phyloP scores from a whole-genome alignment of 2,888 invertebrate genomes.

The Tolmerus cingulatus region DNA sequence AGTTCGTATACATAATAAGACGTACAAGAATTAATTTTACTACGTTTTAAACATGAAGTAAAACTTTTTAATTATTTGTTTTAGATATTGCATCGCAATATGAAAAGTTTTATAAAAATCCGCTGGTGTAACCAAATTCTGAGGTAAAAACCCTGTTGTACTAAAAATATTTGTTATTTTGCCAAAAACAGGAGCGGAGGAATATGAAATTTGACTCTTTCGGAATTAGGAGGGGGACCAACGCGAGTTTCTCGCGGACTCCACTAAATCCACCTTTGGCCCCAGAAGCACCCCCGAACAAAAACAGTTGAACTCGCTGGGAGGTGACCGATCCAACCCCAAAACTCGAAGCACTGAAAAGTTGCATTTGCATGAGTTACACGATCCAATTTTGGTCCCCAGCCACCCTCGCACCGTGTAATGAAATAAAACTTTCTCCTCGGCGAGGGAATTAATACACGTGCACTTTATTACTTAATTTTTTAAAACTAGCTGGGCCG shows the following conservation, averaged over 20 bases:
- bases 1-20: too few species aligned
- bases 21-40: too few species aligned
- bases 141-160: too few species aligned
- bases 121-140: too few species aligned
- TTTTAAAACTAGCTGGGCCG: constrained; percentile 8
- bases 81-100: too few species aligned
- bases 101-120: neutral
- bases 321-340: neutral
- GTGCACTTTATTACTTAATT: constrained; percentile 37
- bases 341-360: neutral
- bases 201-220: neutral
- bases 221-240: neutral
- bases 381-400: constrained; percentile 13
- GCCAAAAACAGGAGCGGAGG: neutral
- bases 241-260: neutral
- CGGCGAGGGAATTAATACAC: constrained; percentile 9
- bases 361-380: constrained; percentile 8
- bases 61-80: too few species aligned
- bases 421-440: constrained; percentile 32
- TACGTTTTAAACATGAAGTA: too few species aligned
- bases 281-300: neutral
- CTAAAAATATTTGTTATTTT: constrained; percentile 5
- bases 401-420: neutral
- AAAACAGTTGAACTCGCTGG: neutral
- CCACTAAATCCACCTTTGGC: neutral